Evolutionary conservation across 2,888 invertebrate species (phyloP).

Genomic region (Eumacrocentrus americanus): DNA sequence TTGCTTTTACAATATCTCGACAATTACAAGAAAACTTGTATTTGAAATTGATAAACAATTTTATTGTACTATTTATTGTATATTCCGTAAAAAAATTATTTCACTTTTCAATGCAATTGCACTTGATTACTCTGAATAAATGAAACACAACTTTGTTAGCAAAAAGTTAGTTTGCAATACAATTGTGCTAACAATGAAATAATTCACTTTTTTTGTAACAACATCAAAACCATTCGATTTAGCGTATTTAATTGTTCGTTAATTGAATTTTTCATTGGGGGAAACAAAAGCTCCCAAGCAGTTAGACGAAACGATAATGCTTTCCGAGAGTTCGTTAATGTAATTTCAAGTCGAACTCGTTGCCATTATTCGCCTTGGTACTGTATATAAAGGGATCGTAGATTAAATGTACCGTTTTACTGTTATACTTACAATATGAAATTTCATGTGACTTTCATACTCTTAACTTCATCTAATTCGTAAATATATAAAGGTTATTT

Average conservation of each 20-base stretch:
- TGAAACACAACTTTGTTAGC: no score
- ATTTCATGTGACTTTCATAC: no score
- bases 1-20: background rate
- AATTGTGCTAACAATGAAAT: no score
- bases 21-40: background rate
- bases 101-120: no score
- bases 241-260: constrained; percentile 21
- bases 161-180: no score
- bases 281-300: background rate
- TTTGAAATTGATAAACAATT: constrained; percentile 1
- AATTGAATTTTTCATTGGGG: constrained; percentile 19
- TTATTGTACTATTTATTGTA: background rate
- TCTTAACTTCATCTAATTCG: no score
- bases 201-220: no score
- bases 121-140: no score
- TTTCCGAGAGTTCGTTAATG: constrained; percentile 14
- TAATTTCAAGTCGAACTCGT: constrained; percentile 10
- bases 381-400: background rate
- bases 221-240: constrained; percentile 14
- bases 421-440: background rate
- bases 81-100: no score
- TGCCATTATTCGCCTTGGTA: background rate
- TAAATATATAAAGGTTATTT: no score
- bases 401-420: no score
- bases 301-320: constrained; percentile 23